A percentile compares a stretch with the other conserved stretches of the same genome.
phyloP scores from a whole-genome alignment of 2,888 invertebrate genomes.

The Sinhomidia bicolor region DNA sequence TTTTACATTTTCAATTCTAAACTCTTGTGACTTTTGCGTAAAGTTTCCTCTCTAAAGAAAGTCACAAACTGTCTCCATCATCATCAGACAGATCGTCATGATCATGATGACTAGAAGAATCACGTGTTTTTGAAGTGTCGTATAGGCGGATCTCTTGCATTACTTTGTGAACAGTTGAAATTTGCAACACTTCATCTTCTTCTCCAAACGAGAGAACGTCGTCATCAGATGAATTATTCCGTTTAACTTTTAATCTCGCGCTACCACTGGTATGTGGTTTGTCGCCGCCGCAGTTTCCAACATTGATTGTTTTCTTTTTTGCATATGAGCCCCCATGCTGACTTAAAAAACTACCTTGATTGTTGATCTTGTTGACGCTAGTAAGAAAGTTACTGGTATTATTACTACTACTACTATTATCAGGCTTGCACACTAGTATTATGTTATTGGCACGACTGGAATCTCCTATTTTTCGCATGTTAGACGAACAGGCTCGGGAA shows the following conservation, averaged over 20 bases:
- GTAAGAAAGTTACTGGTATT: background rate
- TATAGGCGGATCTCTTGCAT: conserved; percentile 63
- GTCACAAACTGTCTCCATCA: conserved; percentile 59
- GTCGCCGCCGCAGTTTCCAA: background rate
- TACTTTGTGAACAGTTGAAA: conserved; percentile 66
- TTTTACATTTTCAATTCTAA: too few species aligned
- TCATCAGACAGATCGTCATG: conserved; percentile 8
- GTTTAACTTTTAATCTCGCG: background rate
- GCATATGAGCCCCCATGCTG: background rate
- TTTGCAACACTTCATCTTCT: conserved; percentile 64
- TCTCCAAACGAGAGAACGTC: conserved; percentile 37
- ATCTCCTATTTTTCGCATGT: conserved; percentile 44
- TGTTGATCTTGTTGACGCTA: conserved; percentile 15
- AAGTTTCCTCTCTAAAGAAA: background rate
- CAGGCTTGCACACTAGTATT: conserved; percentile 28
- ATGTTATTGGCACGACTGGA: conserved; percentile 48
- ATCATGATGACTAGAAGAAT: too few species aligned
- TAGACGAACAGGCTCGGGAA: conserved; percentile 10
- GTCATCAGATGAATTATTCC: conserved; percentile 2
- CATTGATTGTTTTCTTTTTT: conserved; percentile 18
- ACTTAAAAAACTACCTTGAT: background rate
- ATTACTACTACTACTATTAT: background rate
- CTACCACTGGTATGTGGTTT: background rate
- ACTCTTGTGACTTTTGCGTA: background rate
- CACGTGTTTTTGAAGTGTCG: conserved; percentile 21